phyloP scores from a whole-genome alignment of 2,113 vertebrate species.

The Saguinus imperator region DNA sequence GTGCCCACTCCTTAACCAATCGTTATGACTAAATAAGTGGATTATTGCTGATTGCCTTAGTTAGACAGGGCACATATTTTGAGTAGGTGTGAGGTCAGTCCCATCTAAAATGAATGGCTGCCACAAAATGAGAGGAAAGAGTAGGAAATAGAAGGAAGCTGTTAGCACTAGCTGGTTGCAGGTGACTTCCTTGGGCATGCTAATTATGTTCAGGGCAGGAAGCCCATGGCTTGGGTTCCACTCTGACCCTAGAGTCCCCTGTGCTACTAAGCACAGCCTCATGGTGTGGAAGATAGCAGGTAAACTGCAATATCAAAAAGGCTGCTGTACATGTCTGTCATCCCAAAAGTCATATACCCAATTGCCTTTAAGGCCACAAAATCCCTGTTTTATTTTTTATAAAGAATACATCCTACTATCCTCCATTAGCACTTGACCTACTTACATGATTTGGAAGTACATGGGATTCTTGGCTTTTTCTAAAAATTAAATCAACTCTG shows the following conservation, averaged over 20 bases:
- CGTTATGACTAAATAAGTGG: not conserved
- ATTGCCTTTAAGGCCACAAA: not conserved
- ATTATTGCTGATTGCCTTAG: too few species aligned
- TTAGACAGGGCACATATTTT: not conserved
- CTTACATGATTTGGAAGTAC: not conserved
- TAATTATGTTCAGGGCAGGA: not conserved
- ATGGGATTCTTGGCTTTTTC: not conserved
- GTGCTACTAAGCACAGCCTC: not conserved
- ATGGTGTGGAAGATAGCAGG: not conserved
- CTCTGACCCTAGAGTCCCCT: not conserved
- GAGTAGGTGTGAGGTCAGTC: not conserved
- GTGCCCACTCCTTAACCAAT: fast-evolving
- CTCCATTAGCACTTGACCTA: not conserved
- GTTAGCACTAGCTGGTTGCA: fast-evolving
- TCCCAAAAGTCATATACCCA: not conserved
- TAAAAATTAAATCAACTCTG: not conserved
- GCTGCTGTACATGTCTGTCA: not conserved
- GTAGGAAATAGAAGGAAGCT: not conserved
- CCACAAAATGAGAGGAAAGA: too few species aligned
- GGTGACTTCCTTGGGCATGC: too few species aligned
- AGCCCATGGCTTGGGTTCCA: not conserved
- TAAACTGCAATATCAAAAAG: not conserved
- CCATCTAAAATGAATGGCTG: not conserved
- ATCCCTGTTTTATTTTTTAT: not conserved
- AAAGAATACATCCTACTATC: not conserved